Evolutionary conservation across 2,888 invertebrate species (phyloP), one percentile per base, ranked within the genome.

Genomic region (Sialis lutaria): DNA sequence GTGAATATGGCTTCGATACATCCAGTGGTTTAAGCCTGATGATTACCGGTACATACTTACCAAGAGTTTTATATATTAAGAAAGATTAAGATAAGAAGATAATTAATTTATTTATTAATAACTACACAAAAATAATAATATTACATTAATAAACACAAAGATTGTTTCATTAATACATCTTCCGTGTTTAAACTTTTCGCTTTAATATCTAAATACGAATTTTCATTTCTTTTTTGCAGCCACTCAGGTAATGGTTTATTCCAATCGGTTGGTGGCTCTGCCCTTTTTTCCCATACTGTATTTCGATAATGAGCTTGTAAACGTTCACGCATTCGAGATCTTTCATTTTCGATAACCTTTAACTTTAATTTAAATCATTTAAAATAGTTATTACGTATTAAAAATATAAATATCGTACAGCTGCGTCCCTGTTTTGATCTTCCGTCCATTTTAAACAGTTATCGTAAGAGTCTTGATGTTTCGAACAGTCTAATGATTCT

Each of bases 211-310:
- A 89, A 68, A 59, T 73, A 85, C 0, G 79, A 73, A 50, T 73
- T 67, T 58, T 82, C 73, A 56, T 82, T 75, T 55, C 76, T 70
- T 57, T 83, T 74, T 12, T 62, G 62, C 62, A 89, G 67, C 75
- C 80, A 79, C 6, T 82, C 79, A 0, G 91, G 90, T 48, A 92
- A 62, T 1, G 86, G 86, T 51, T 74, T 74, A 51, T 77, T 73
- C 92, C 92, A 93, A 61, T 88, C 79, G 45, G 69, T 65, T 0
- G 92, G 91, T 1, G 92, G 90, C 34, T 67, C 57, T 6, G 69
- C 70, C 40, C 93, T 67, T 59, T 75, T 82, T 56, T 78, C 72
- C 93, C 93, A 93, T 1, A 79, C 72, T 59, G 82, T 70, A 63
- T 93, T 93, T 45, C 60, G 64, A 53, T 74, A 76, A 61, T 89